Evolutionary conservation across 2,113 vertebrate genomes (phyloP), one percentile per base, ranked within the genome.

Genomic region (Pandion haliaetus): DNA sequence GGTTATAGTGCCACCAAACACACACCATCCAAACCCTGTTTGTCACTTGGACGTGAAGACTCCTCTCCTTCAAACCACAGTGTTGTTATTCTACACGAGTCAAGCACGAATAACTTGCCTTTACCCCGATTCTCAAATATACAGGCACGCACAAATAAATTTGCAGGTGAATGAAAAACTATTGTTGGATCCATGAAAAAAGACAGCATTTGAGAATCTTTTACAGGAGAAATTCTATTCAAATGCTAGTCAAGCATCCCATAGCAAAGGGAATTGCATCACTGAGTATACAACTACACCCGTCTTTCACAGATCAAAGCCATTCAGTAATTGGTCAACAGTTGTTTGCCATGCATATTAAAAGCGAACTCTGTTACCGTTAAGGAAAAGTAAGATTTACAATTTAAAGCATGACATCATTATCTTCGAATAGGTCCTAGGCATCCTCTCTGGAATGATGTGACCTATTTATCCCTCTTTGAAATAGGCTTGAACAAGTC

Each of bases 1-100:
- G 52, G 95, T 90, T 97, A 65, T 61, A 59, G 91, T 88, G 87
- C 96, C 86, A 91, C 86, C 88, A 91, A 84, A 85, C 91, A 85
- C 36, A 23, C 74, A 29, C 92, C 82, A 66, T 24, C 63, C 93
- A 76, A 72, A 90, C 72, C 61, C 49, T 77, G 63, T 74, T 87
- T 95, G 79, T 79, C 62, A 61, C 49, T 80, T 83, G 36, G 52
- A 28, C 67, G 23, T 4, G 2, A 45, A 55, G 16, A 42, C 47
- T 45, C 69, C 83, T 81, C 90, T 62, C 83, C 82, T 81, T 91
- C 86, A 62, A 93, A 29, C 57, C 83, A 92, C 44, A 59, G 42
- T 5, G 17, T 71, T 78, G 89, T 58, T 52, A 31, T 61, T 52
- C 83, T 88, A 58, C 69, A 86, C 89, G 55, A 88, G 70, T 94